These are phyloP conservation scores for Irena cyanogastra DNA, from an alignment of 2,113 vertebrate genomes.

Conservation along the genomic window DNA sequence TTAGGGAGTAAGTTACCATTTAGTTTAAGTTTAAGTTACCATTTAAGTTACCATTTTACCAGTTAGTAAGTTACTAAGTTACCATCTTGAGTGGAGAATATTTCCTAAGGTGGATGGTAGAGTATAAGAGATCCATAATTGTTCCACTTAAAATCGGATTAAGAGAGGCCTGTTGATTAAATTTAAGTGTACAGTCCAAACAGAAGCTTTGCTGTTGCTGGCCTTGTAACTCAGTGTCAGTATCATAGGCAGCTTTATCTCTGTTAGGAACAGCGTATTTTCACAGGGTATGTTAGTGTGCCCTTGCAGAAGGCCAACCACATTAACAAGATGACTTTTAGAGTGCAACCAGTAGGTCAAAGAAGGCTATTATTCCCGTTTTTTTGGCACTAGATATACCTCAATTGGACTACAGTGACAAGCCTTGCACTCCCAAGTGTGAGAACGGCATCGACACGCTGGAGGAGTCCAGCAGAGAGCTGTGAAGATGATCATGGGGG, in stretches of 20 bases:
- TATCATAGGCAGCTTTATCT: background rate
- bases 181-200: background rate
- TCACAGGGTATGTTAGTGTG: background rate
- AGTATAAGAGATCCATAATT: background rate
- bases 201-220: background rate
- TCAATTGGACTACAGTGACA: background rate
- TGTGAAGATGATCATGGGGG: background rate
- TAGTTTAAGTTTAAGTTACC: too few species aligned
- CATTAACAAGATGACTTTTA: background rate
- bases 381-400: background rate
- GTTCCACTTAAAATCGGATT: background rate
- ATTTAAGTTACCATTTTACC: too few species aligned
- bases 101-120: background rate
- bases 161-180: background rate
- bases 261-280: background rate
- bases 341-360: background rate
- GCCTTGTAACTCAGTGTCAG: background rate
- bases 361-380: background rate
- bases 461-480: background rate
- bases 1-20: background rate
- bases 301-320: background rate
- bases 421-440: background rate
- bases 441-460: accelerated
- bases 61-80: too few species aligned
- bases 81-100: background rate